phyloP scores from a whole-genome alignment of 2,888 invertebrate genomes.

The Heliconius erato region DNA sequence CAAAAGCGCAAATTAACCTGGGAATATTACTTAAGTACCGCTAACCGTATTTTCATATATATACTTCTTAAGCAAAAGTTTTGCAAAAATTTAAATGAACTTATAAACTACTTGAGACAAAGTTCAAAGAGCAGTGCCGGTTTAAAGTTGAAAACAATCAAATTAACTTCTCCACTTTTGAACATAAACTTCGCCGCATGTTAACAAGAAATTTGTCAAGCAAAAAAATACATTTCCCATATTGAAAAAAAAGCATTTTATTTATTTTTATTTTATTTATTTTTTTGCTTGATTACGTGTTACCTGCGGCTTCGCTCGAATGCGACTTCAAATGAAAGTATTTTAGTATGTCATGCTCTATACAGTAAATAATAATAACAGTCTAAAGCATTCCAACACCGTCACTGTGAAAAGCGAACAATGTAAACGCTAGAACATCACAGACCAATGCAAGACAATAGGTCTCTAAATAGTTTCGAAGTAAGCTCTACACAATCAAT shows the following conservation, averaged over 20 bases:
- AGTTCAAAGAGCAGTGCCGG: constrained; percentile 2
- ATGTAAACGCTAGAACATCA: constrained; percentile 17
- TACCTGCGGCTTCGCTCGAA: too few species aligned
- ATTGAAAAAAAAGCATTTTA: background rate
- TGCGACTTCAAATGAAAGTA: too few species aligned
- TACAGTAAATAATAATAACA: constrained; percentile 6
- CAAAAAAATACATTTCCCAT: background rate
- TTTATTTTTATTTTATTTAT: too few species aligned
- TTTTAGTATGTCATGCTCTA: too few species aligned
- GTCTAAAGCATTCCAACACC: background rate
- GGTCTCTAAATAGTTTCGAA: constrained; percentile 22
- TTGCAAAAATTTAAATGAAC: constrained; percentile 16
- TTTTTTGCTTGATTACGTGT: too few species aligned
- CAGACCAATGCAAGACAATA: constrained; percentile 25
- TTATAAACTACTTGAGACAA: constrained; percentile 1
- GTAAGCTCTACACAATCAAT: constrained; percentile 24
- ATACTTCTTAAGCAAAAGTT: constrained; percentile 1
- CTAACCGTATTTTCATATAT: background rate
- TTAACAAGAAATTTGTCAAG: constrained; percentile 7
- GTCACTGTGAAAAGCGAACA: background rate
- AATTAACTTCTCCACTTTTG: constrained; percentile 9
- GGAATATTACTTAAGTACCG: background rate
- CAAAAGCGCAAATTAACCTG: too few species aligned
- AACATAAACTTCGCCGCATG: background rate
- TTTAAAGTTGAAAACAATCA: constrained; percentile 23